These are phyloP conservation scores for Syngnathus floridae DNA, from an alignment of 2,113 vertebrate species.

Conservation along the genomic window DNA sequence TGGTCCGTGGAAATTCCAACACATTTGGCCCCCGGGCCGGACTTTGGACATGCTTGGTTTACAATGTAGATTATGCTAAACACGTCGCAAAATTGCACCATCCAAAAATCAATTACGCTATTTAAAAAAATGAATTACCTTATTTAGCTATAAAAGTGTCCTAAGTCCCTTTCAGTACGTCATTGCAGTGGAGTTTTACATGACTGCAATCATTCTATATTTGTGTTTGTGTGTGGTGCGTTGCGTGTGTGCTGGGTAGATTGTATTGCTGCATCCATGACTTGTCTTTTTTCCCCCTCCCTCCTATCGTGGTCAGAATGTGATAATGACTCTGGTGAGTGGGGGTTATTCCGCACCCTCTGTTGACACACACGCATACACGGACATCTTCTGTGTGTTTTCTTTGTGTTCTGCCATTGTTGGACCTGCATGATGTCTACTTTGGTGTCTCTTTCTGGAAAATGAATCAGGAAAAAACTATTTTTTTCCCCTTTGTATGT, in stretches of 20 bases:
- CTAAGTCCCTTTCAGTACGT: neutral
- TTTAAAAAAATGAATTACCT: too few relatives aligned
- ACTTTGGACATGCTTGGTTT: too few relatives aligned
- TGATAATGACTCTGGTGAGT: constrained; percentile 75
- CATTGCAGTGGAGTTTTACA: neutral
- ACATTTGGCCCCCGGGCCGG: too few relatives aligned
- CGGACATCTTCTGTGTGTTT: constrained; percentile 40
- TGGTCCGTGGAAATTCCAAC: too few relatives aligned
- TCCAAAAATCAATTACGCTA: too few relatives aligned
- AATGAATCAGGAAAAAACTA: constrained; percentile 30
- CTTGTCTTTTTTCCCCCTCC: constrained; percentile 69
- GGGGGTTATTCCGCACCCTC: constrained; percentile 50
- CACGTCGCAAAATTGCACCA: too few relatives aligned
- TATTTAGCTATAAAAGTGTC: too few relatives aligned
- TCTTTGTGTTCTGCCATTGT: constrained; percentile 48
- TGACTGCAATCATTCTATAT: neutral
- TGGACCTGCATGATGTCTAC: constrained; percentile 54
- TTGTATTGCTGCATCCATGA: constrained; percentile 56
- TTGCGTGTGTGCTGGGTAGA: constrained; percentile 18
- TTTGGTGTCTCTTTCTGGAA: constrained; percentile 42
- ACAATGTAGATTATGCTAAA: too few relatives aligned
- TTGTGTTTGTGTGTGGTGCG: constrained; percentile 19
- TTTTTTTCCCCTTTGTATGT: constrained; percentile 54
- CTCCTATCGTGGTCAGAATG: constrained; percentile 68
- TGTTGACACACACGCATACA: constrained; percentile 29